These are phyloP conservation scores for Ochropleura plecta DNA, from an alignment of 2,888 invertebrate genomes.

Conservation along the genomic window DNA sequence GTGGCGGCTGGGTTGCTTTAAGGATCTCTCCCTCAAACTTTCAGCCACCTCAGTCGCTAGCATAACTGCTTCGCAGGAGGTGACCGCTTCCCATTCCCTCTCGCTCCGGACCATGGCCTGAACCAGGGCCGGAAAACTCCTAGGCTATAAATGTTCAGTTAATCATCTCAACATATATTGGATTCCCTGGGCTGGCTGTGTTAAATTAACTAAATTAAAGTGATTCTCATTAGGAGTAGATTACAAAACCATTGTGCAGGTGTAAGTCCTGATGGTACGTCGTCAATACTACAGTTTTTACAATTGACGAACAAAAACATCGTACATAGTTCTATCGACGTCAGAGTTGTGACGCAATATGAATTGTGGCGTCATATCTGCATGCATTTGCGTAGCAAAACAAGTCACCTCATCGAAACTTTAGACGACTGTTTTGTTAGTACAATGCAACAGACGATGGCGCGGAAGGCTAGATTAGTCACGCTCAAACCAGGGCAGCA, in stretches of 20 bases:
- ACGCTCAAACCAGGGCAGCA: neutral
- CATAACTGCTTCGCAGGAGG: too few species aligned
- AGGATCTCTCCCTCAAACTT: too few species aligned
- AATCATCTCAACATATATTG: neutral
- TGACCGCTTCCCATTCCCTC: too few species aligned
- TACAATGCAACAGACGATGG: neutral
- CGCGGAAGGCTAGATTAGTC: neutral
- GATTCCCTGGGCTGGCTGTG: too few species aligned
- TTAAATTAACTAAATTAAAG: constrained; percentile 8
- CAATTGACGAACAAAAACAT: constrained; percentile 20
- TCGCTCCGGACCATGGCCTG: too few species aligned
- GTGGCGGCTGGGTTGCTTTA: too few species aligned
- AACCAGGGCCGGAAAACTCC: neutral
- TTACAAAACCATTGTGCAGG: neutral
- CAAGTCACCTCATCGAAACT: neutral
- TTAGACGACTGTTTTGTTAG: neutral
- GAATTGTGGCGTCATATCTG: constrained; percentile 32
- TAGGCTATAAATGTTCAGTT: neutral
- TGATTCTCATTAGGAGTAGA: neutral
- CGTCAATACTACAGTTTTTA: neutral
- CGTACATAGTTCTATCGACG: constrained; percentile 20
- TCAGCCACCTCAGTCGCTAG: too few species aligned
- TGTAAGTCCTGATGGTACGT: neutral
- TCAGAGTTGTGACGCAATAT: constrained; percentile 42
- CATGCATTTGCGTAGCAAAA: neutral